Base-by-base conservation (phyloP, 1,140 invertebrate genomes). In the Cotesia chilonis region DNA sequence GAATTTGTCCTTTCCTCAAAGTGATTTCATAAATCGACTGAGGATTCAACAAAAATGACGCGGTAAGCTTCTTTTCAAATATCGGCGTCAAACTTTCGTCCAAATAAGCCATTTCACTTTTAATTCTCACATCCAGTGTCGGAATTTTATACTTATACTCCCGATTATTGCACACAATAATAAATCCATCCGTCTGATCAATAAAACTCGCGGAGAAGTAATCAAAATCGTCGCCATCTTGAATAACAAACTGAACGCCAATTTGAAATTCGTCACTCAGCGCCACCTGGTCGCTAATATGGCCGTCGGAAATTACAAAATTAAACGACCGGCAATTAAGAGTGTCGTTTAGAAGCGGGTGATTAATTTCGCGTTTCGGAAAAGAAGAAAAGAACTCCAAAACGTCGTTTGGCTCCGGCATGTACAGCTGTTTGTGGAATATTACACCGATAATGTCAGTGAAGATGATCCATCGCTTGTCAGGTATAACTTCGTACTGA, bases 111-210 rank as follows among this genome's bases (percentile, higher is more conserved):
- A 28, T 20, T 59, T 59, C 57, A 7, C 28, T 59, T 20, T 9
- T 17, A 5, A 59, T 59, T 6, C 57, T 14, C 9, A 59, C 57
- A 28, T 59, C 57, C n/a, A 59, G 20, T 0, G 57, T 59, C 28
- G 57, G 57, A 28, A 59, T 59, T 59, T 59, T 59, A 20, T 20
- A 59, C 28, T 59, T 59, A 59, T 59, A 59, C 28, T 59, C 57
- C 1, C 57, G 57, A 59, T 59, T 59, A 28, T 59, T 59, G 20
- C 57, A 59, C 14, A 59, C 57, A 20, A 59, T 28, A 20, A 59
- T 59, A 20, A 59, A 59, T 6, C 57, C 57, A 59, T 59, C 57
- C 20, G 57, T 59, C 5, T 59, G 9, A 28, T 17, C 17, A 10
- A 28, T 20, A 2, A 10, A 10, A 4, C 5, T 9, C 9, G 14